A percentile compares a stretch with the other conserved stretches of the same genome.
Conservation (phyloP, 1,140 invertebrate genomes). For the Glomeris maerens region DNA sequence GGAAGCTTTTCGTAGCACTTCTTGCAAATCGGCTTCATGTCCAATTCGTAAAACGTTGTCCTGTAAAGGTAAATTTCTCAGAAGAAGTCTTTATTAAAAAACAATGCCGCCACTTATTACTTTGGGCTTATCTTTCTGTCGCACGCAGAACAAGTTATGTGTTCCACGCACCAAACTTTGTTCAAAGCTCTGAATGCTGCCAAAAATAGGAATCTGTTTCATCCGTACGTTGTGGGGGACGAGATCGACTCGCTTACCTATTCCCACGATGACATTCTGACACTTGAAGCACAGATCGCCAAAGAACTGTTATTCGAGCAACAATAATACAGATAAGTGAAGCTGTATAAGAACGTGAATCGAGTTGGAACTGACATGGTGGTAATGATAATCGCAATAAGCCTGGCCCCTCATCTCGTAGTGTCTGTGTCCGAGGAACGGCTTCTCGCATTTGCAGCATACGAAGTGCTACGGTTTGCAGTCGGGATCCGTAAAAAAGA, state of each 20-base stretch:
- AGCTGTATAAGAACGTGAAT: too few species aligned
- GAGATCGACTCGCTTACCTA: slow-evolving; percentile 51
- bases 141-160: slow-evolving; percentile 97
- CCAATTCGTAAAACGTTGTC: slow-evolving; percentile 98
- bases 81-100: background rate
- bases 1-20: slow-evolving; percentile 97
- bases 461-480: slow-evolving; percentile 99
- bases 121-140: slow-evolving; percentile 96
- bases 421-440: slow-evolving; percentile 95
- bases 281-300: slow-evolving; percentile 98
- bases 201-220: slow-evolving; percentile 24
- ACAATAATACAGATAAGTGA: background rate
- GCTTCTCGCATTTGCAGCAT: slow-evolving; percentile 98
- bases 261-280: slow-evolving; percentile 93
- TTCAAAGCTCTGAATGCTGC: slow-evolving; percentile 95
- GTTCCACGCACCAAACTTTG: slow-evolving; percentile 99
- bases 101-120: slow-evolving; percentile 29
- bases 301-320: slow-evolving; percentile 56
- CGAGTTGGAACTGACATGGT: slow-evolving; percentile 38
- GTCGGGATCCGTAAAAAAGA: too few species aligned
- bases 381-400: slow-evolving; percentile 98
- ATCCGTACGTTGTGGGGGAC: slow-evolving; percentile 6
- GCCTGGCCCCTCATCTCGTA: slow-evolving; percentile 98
- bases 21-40: slow-evolving; percentile 95
- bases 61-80: slow-evolving; percentile 24